These are phyloP conservation scores for Camelus dromedarius DNA, from an alignment of 2,113 vertebrate species.

Conservation along the genomic window DNA sequence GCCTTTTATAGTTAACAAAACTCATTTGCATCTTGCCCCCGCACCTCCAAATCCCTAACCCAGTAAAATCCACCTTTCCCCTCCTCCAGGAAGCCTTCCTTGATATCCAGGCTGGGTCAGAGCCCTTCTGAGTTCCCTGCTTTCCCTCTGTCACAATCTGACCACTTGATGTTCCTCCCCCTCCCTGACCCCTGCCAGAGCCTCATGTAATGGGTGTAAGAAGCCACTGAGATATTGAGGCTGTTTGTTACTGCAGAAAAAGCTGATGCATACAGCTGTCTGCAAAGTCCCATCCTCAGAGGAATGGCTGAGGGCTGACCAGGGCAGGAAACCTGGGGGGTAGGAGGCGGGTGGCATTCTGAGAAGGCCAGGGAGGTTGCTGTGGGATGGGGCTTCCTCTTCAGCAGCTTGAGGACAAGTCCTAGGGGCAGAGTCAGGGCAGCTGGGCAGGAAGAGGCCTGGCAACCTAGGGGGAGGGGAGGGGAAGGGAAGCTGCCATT, in stretches of 20 bases:
- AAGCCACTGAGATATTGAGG: not conserved
- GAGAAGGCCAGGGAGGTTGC: not conserved
- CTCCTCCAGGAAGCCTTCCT: conserved; percentile 25
- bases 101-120: not conserved
- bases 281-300: not conserved
- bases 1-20: not conserved
- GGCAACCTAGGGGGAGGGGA: not conserved
- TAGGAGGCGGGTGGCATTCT: not conserved
- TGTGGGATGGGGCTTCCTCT: not conserved
- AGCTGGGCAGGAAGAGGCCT: not conserved
- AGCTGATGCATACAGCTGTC: not conserved
- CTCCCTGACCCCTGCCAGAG: not conserved
- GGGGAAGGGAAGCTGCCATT: not conserved
- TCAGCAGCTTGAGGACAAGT: not conserved
- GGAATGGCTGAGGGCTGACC: not conserved
- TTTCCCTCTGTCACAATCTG: not conserved
- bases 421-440: not conserved
- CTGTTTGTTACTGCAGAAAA: not conserved
- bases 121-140: not conserved
- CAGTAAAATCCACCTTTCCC: not conserved
- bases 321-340: not conserved
- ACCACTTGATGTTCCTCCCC: not conserved
- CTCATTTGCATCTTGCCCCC: not conserved
- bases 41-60: not conserved
- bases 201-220: not conserved